Evolutionary conservation across 2,888 invertebrate genomes (phyloP).

Genomic region (Dolomedes plantarius): DNA sequence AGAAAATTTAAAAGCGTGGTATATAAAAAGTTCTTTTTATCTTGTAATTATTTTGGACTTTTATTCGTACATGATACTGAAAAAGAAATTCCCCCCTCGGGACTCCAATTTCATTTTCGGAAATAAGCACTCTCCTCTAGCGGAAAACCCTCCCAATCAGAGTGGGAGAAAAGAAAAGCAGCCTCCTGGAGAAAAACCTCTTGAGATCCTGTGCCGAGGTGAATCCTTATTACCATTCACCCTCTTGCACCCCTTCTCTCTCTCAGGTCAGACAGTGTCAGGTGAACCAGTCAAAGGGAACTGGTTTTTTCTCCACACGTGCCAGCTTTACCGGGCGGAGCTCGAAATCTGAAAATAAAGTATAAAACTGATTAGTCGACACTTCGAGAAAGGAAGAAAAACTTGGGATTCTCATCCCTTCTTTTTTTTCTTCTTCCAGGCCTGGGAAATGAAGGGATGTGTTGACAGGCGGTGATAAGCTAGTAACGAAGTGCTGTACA

Average conservation of each 20-base stretch:
- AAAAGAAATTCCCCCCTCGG: background rate
- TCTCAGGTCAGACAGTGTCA: slow-evolving; percentile 39
- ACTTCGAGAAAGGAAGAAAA: slow-evolving; percentile 28
- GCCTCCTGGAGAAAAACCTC: background rate
- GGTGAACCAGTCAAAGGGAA: slow-evolving; percentile 7
- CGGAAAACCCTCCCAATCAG: background rate
- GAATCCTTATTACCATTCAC: slow-evolving; percentile 27
- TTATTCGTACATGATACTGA: background rate
- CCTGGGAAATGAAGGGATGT: background rate
- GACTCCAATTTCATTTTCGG: background rate
- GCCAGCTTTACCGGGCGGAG: slow-evolving; percentile 3
- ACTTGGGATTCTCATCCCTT: background rate
- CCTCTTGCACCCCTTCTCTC: slow-evolving; percentile 15
- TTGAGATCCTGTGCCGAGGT: slow-evolving; percentile 27
- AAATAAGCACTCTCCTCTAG: background rate
- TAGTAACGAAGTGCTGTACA: slow-evolving; percentile 1
- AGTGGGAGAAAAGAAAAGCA: background rate
- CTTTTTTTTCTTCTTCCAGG: background rate
- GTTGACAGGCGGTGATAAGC: slow-evolving; percentile 5
- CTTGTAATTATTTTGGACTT: no score
- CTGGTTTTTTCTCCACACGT: slow-evolving; percentile 16
- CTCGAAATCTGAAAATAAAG: background rate
- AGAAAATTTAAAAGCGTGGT: no score
- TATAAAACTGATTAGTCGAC: slow-evolving; percentile 4
- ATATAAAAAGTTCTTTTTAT: no score